Evolutionary conservation across 2,888 invertebrate genomes (phyloP), one percentile per base, ranked within the genome.

Genomic region (Ganaspis brasiliensis): DNA sequence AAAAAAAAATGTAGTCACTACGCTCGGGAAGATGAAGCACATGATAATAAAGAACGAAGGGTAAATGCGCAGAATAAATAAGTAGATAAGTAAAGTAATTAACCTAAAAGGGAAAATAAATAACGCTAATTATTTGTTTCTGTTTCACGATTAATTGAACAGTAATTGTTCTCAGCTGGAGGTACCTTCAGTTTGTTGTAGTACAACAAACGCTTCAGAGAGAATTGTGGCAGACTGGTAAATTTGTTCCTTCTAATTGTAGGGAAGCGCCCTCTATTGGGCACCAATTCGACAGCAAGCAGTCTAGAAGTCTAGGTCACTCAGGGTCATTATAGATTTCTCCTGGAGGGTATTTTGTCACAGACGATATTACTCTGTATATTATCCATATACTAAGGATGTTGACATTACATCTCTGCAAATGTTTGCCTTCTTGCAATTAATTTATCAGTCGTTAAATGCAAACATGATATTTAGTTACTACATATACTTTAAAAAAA

Each of bases 211-310:
- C 63, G 19, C 63, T 63, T 63, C 37, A 40, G 63, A 37, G 63
- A 40, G 63, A 31, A 63, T 63, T 63, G 63, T 63, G 37, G 19
- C 37, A 61, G 35, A 63, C 37, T 24, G 37, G 37, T 37, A 63
- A 63, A 63, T 63, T 63, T 63, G 63, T 63, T 37, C 63, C 63
- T 63, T 40, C 63, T 63, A 63, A 63, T 63, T 63, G 63, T 63
- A 63, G 63, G 63, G 40, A 37, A 63, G 63, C 37, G 37, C 63
- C 63, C 49, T 49, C 49, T 8, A 52, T 52, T 52, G 52, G 52
- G 9, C 52, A 52, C 52, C 52, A n/a, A 52, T 63, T 35, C 14
- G 40, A 52, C 16, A 52, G 52, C 21, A 37, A 63, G 63, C 37
- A 49, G 52, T 52, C 52, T 16, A 52, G 52, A 52, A 52, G 52